Base-by-base conservation (phyloP, 2,113 vertebrate genomes). In the Scatophagus argus region DNA sequence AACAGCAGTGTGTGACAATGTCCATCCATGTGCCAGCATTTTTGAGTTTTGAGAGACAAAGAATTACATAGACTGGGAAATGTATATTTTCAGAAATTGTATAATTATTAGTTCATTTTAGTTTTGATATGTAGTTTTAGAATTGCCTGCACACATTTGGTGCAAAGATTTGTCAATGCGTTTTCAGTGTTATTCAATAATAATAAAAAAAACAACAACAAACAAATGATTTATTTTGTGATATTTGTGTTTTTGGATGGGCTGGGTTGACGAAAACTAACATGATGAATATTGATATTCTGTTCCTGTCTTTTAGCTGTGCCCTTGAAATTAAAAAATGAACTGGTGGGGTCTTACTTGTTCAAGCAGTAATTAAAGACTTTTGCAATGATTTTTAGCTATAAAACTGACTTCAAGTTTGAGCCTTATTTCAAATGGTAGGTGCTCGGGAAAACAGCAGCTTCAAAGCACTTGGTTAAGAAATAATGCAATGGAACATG, bases 11-110 rank as follows among this genome's bases (percentile, higher is more conserved):
- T 85, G 66, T 74, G 52, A 59, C 5, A 27, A 21, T 74, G 31
- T 61, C 49, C 56, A 64, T 76, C 51, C 43, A 46, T 19, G 51
- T 81, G 56, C 49, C 66, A 81, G 44, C 60, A 68, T 46, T 83
- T n/a, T 79, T 44, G 6, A 39, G 39, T 86, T 81, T 79, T 74
- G 61, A 80, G 65, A 79, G 55, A 81, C 82, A 82, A 77, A 82
- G 49, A 84, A 92, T 90, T 88, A 64, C 91, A 78, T 91, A 83
- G 73, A 90, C 84, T 87, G 87, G 87, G 82, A 92, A 90, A 88
- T 94, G 92, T 95, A 95, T 93, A 94, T 94, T 91, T 92, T 94
- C 87, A 84, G 59, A 93, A 93, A 92, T 93, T 95, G 93, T 94
- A 92, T 87, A 93, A 92, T 93, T 91, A 88, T 88, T 90, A 85